These are phyloP conservation scores for Pyxicephalus adspersus DNA, from an alignment of 2,113 vertebrate genomes.

Conservation along the genomic window DNA sequence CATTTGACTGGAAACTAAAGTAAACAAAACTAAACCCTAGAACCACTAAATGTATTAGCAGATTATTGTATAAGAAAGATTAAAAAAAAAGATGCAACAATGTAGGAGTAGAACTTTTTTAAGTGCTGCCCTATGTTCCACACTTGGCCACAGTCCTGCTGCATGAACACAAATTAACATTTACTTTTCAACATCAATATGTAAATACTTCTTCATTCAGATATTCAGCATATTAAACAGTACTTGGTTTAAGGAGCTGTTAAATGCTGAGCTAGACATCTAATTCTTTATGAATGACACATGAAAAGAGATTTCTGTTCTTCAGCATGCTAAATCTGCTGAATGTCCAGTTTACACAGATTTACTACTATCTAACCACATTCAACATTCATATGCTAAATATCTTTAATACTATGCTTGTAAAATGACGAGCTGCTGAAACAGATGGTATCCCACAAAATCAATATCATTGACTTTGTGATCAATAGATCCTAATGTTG, in stretches of 20 bases:
- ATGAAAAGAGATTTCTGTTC: conserved; percentile 21
- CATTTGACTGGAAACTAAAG: too few relatives aligned
- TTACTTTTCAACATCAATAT: too few relatives aligned
- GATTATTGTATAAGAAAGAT: too few relatives aligned
- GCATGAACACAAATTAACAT: too few relatives aligned
- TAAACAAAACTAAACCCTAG: too few relatives aligned
- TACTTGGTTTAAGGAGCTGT: background rate
- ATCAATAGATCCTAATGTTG: conserved; percentile 48
- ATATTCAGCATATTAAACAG: background rate
- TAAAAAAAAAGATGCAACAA: too few relatives aligned
- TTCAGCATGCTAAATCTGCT: conserved; percentile 26
- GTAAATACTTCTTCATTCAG: too few relatives aligned
- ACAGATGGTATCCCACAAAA: conserved; percentile 36
- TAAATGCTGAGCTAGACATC: conserved; percentile 24
- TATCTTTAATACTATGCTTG: conserved; percentile 24
- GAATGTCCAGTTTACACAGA: conserved; percentile 21
- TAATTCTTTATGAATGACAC: conserved; percentile 16
- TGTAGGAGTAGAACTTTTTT: too few relatives aligned
- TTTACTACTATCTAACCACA: conserved; percentile 34
- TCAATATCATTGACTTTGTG: conserved; percentile 38
- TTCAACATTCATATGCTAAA: conserved; percentile 39
- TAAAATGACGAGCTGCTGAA: conserved; percentile 40
- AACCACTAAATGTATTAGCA: too few relatives aligned
- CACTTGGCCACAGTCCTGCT: too few relatives aligned
- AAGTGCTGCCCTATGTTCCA: too few relatives aligned